Evolutionary conservation across 2,113 vertebrate species (phyloP).

Genomic region (Holacanthus passer): DNA sequence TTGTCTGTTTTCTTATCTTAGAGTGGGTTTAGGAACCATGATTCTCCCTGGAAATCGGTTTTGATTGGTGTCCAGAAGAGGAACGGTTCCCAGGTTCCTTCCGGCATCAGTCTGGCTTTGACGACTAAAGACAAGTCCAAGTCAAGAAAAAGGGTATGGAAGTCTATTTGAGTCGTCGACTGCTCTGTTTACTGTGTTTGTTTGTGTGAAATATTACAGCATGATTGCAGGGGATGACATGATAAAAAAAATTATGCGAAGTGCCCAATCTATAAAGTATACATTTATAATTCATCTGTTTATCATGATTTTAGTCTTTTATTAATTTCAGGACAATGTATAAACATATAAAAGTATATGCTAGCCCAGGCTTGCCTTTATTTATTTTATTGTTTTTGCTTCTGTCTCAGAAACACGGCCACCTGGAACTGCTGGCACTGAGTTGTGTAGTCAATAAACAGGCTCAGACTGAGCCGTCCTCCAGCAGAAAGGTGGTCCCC

Average conservation of each 20-base stretch:
- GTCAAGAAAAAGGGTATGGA: conserved; percentile 81
- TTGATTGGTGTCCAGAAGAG: conserved; percentile 83
- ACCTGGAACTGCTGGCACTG: conserved; percentile 78
- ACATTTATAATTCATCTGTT: not conserved
- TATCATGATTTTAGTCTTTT: not conserved
- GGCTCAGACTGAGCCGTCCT: conserved; percentile 26
- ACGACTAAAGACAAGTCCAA: conserved; percentile 49
- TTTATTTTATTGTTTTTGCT: conserved; percentile 32
- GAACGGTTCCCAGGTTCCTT: conserved; percentile 63
- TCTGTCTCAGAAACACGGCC: conserved; percentile 87
- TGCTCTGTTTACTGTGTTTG: not conserved
- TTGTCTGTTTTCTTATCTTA: conserved; percentile 69
- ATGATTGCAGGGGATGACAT: not conserved
- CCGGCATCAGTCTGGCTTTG: conserved; percentile 45
- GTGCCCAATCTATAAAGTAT: not conserved
- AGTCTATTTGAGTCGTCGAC: not conserved
- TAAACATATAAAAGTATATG: not conserved
- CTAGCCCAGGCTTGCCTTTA: not conserved
- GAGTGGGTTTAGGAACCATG: conserved; percentile 89
- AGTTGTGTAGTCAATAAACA: conserved; percentile 50
- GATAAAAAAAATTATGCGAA: not conserved
- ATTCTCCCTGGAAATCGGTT: conserved; percentile 87
- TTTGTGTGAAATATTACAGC: not conserved
- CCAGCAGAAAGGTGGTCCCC: conserved; percentile 79
- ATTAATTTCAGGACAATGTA: not conserved